These are phyloP conservation scores for Lichenostomus cassidix DNA, from an alignment of 2,113 vertebrate species.

Conservation along the genomic window DNA sequence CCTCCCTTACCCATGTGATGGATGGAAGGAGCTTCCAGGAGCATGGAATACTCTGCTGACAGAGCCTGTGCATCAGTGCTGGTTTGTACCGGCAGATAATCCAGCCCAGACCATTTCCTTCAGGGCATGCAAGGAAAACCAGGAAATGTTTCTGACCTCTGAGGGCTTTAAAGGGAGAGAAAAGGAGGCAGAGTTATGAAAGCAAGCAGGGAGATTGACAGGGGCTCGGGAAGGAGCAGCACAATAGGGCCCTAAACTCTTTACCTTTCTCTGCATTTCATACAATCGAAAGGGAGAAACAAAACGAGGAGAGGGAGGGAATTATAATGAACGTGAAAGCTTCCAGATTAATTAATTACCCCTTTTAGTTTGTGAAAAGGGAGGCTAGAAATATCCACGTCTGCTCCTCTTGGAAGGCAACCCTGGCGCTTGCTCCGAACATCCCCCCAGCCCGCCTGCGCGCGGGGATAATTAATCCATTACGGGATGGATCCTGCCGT, in stretches of 20 bases:
- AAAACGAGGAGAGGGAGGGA: background rate
- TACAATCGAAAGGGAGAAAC: background rate
- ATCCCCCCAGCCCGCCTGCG: background rate
- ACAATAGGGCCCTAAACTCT: background rate
- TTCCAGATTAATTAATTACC: constrained; percentile 55
- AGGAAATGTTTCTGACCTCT: constrained; percentile 55
- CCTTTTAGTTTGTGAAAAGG: constrained; percentile 7
- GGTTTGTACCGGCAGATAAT: background rate
- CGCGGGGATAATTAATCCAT: constrained; percentile 49
- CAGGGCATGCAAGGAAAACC: background rate
- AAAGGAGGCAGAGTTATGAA: background rate
- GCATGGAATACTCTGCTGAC: background rate
- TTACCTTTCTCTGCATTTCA: background rate
- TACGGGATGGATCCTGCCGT: constrained; percentile 23
- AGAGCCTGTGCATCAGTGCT: background rate
- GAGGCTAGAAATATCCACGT: background rate
- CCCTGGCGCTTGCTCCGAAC: background rate
- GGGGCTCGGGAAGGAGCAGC: background rate
- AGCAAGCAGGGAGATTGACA: background rate
- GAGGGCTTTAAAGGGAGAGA: background rate
- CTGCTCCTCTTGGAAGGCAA: constrained; percentile 49
- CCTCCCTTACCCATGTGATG: background rate
- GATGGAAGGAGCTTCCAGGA: background rate
- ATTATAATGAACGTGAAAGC: background rate
- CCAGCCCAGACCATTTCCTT: background rate